A percentile compares a stretch with the other conserved stretches of the same genome.
Conservation (phyloP, 2,113 vertebrate species). For the Thamnophis sirtalis region DNA sequence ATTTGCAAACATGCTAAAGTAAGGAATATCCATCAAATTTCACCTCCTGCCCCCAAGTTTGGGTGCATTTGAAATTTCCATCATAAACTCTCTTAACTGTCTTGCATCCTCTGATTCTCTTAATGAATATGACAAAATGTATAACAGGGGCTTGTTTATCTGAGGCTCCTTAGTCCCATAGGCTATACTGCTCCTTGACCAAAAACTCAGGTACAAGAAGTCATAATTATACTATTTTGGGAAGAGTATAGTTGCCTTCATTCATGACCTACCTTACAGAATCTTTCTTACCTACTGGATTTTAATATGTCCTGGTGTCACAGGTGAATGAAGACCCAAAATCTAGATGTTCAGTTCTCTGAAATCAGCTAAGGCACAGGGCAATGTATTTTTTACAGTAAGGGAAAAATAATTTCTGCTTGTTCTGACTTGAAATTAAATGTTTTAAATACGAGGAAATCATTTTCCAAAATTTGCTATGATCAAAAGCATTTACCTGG, state of each 20-base stretch:
- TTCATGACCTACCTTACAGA: neutral
- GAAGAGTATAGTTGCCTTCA: neutral
- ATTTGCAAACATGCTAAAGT: neutral
- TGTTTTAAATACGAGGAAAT: neutral
- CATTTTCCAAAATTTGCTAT: neutral
- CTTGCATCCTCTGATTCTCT: neutral
- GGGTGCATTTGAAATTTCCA: neutral
- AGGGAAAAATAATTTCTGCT: neutral
- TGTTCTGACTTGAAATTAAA: neutral
- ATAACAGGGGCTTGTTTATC: neutral
- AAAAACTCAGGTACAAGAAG: neutral
- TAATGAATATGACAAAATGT: neutral
- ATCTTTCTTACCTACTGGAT: neutral
- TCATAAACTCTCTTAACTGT: neutral
- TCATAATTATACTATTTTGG: neutral
- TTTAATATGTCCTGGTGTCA: neutral
- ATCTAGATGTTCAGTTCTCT: neutral
- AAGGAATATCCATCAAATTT: neutral
- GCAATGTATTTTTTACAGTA: neutral
- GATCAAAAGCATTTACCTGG: slow-evolving; percentile 2
- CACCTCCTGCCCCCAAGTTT: neutral
- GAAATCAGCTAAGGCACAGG: neutral
- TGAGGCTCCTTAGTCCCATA: neutral
- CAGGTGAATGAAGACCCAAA: neutral
- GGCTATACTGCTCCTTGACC: neutral